These are phyloP conservation scores for Rhadina sibilatrix DNA, from an alignment of 2,113 vertebrate genomes.

Conservation along the genomic window DNA sequence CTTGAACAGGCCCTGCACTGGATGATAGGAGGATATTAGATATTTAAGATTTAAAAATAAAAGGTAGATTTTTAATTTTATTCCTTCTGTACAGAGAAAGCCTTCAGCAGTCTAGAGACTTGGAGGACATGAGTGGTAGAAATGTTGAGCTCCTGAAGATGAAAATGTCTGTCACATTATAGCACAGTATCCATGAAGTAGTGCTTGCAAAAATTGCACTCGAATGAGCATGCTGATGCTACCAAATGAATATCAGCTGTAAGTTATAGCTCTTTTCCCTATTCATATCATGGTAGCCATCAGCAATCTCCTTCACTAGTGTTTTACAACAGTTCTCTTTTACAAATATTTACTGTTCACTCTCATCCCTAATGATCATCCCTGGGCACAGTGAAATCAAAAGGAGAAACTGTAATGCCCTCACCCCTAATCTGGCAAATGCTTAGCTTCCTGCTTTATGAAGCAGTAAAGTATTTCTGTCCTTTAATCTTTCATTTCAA, in stretches of 20 bases:
- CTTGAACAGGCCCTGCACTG: background rate
- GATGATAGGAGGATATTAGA: background rate
- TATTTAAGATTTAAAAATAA: background rate
- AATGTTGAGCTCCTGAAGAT: background rate
- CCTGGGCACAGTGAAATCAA: background rate
- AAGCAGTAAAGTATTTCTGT: background rate
- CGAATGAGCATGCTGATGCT: background rate
- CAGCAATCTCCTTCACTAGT: background rate
- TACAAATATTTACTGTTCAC: background rate
- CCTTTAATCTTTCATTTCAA: background rate
- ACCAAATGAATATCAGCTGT: background rate
- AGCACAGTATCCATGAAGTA: background rate
- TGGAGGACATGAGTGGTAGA: background rate
- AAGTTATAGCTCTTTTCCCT: background rate
- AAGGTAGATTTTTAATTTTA: background rate
- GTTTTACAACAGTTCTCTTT: conserved; percentile 16
- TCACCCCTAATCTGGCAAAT: background rate
- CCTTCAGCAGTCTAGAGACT: background rate
- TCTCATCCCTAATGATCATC: background rate
- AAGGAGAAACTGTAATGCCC: background rate
- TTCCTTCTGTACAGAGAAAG: background rate
- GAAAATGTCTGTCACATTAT: background rate
- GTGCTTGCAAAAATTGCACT: background rate
- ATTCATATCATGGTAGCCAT: background rate
- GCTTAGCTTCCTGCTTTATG: conserved; percentile 3